These are phyloP conservation scores for Taeniopygia guttata DNA, from an alignment of 2,797 vertebrate species.

Conservation along the genomic window DNA sequence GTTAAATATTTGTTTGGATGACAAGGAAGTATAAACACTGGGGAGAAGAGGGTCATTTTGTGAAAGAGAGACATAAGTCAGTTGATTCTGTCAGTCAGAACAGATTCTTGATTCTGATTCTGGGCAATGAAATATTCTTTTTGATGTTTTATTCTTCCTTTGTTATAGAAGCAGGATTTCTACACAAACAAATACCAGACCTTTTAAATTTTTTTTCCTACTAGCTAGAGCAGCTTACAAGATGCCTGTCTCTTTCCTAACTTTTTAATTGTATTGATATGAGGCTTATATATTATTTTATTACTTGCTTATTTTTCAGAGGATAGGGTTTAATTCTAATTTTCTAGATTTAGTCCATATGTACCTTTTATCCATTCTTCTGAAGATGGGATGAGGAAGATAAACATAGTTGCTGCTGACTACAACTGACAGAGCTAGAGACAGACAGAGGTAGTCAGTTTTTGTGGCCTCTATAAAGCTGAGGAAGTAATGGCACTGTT, in stretches of 20 bases:
- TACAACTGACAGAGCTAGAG: not conserved
- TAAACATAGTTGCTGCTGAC: not conserved
- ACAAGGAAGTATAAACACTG: not conserved
- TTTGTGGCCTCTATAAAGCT: not conserved
- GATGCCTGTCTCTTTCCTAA: not conserved
- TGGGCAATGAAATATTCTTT: not conserved
- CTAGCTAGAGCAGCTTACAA: not conserved
- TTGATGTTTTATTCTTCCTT: not conserved
- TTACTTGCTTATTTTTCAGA: not conserved
- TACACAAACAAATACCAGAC: not conserved
- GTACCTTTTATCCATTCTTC: not conserved
- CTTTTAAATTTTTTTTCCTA: not conserved
- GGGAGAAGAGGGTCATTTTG: rapidly evolving
- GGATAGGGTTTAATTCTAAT: not conserved
- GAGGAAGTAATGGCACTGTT: not conserved
- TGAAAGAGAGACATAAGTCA: not conserved
- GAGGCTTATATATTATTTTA: not conserved
- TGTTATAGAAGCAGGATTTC: not conserved
- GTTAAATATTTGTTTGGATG: not conserved
- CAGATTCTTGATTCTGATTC: not conserved
- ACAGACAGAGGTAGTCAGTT: not conserved
- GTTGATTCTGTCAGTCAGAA: not conserved
- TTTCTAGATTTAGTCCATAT: not conserved
- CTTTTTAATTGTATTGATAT: not conserved
- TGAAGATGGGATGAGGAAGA: not conserved